Base-by-base conservation (phyloP, 2,113 vertebrate species). In the Athene noctua region DNA sequence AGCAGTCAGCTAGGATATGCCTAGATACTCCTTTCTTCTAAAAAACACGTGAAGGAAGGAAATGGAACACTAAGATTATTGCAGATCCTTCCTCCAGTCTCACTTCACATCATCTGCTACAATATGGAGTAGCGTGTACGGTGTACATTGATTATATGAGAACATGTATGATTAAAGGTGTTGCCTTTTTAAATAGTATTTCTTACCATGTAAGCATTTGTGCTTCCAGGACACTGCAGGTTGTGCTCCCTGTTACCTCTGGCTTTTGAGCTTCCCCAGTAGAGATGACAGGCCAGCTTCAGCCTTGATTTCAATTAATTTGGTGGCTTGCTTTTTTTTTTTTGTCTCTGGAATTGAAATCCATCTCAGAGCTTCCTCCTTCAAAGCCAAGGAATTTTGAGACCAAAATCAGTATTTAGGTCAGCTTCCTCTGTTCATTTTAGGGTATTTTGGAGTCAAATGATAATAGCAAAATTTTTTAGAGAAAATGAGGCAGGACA, bases 111-210 rank as follows among this genome's bases (percentile, higher is more conserved):
- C 40, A 38, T 46, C 80, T 82, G 29, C 70, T 85, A 1, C 49
- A 54, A 10, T 58, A 34, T 19, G 10, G 40, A 68, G 47, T 70
- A 79, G 36, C 40, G 22, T 1, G 0, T 80, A 42, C 0, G 0
- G 13, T 9, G 49, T 59, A 15, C 26, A 30, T 34, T 75, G 92
- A 38, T 49, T 68, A 8, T 29, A 26, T 25, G 25, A 62, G 38
- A 90, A 59, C 9, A 25, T 14, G 20, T 13, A 21, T 40, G 38
- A 65, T 80, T 83, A 30, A 80, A 46, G n/a, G 9, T 1, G 2
- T 34, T 74, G 22, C 32, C 36, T 84, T 94, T 73, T 47, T 20
- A 51, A 67, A 1, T 26, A 71, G 19, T 49, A 38, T 65, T 92
- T 92, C 29, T 68, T 87, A 42, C 34, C 12, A 10, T 29, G 26